These are phyloP conservation scores for Rhagium mordax DNA, from an alignment of 2,888 invertebrate species.

Conservation along the genomic window DNA sequence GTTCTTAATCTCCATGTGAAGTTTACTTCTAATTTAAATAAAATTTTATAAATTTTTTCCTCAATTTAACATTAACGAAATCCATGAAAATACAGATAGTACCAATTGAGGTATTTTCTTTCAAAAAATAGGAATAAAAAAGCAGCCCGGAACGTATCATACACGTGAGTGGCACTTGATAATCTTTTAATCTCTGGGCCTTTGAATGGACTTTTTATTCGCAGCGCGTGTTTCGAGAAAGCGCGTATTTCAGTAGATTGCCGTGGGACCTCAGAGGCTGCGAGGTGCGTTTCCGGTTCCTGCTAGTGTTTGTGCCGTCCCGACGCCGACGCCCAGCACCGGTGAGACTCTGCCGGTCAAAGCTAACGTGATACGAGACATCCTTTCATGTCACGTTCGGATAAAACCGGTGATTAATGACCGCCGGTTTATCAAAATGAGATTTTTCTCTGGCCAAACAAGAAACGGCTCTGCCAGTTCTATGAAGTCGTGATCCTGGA, in stretches of 20 bases:
- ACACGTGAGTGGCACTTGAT: constrained; percentile 11
- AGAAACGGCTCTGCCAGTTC: constrained; percentile 58
- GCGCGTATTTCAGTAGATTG: constrained; percentile 54
- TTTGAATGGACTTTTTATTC: constrained; percentile 46
- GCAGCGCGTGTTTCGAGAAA: constrained; percentile 39
- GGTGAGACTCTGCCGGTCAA: constrained; percentile 60
- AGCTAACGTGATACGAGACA: constrained; percentile 63
- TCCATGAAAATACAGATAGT: too few relatives aligned
- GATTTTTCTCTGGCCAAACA: constrained; percentile 65
- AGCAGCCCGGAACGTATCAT: neutral
- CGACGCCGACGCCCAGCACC: constrained; percentile 42
- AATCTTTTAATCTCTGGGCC: constrained; percentile 27
- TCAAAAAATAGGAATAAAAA: neutral
- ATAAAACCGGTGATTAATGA: constrained; percentile 69
- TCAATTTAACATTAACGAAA: too few relatives aligned
- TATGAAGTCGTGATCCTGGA: constrained; percentile 59
- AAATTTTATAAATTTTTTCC: too few relatives aligned
- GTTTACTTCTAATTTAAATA: too few relatives aligned
- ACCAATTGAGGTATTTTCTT: too few relatives aligned
- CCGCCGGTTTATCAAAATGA: constrained; percentile 67
- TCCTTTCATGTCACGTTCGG: constrained; percentile 69
- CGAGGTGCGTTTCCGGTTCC: constrained; percentile 57
- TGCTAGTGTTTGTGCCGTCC: constrained; percentile 35
- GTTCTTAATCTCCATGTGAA: too few relatives aligned
- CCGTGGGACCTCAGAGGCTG: constrained; percentile 56